A percentile compares a stretch with the other conserved stretches of the same genome.
Conservation (phyloP, 2,113 vertebrate genomes). For the Plotosus lineatus region DNA sequence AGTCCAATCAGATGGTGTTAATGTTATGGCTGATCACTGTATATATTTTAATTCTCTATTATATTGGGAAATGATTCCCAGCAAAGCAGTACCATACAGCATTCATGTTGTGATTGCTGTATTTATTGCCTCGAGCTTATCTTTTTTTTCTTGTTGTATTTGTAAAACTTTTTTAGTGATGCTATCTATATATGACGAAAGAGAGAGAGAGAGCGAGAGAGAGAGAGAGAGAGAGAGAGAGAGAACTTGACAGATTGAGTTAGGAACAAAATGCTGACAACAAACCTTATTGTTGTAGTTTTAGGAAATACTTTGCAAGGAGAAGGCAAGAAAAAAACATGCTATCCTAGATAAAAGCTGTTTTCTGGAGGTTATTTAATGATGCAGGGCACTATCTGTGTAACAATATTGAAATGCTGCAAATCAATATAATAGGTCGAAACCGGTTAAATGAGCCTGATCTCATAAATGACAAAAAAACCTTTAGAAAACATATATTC, state of each 20-base stretch:
- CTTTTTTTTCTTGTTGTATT: not conserved
- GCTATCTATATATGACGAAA: not conserved
- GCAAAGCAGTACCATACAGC: not conserved
- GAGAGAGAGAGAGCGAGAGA: not conserved
- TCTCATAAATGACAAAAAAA: not conserved
- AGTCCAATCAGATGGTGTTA: too few relatives aligned
- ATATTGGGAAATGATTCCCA: not conserved
- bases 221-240: too few relatives aligned
- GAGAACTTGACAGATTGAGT: not conserved
- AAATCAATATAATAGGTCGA: not conserved
- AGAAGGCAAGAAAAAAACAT: not conserved
- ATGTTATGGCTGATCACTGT: too few relatives aligned
- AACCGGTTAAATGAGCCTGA: not conserved
- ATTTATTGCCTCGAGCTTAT: not conserved
- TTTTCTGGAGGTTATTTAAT: not conserved
- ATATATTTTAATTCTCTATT: not conserved
- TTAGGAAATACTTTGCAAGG: not conserved
- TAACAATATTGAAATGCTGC: not conserved
- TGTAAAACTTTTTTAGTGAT: not conserved
- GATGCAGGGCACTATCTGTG: not conserved
- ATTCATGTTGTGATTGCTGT: not conserved
- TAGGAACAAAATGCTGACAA: not conserved
- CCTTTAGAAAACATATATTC: not conserved
- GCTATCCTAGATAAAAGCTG: not conserved
- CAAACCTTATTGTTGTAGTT: not conserved